Conservation (phyloP, 2,888 invertebrate genomes). For the Lithophane leautieri region DNA sequence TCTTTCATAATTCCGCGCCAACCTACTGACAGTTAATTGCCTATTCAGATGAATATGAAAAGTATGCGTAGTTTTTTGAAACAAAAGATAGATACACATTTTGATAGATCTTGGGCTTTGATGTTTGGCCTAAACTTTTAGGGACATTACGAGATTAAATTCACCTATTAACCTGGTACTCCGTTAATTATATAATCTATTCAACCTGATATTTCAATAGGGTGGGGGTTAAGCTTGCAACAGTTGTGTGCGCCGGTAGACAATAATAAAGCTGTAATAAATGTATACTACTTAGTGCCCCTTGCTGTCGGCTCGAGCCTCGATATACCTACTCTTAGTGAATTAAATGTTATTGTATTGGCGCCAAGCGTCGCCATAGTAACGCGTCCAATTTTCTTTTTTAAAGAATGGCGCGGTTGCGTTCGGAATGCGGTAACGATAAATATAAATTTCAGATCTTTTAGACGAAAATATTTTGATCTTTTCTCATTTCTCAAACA, state of each 20-base stretch:
- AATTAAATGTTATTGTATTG: constrained; percentile 49
- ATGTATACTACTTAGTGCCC: neutral
- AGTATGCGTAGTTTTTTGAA: constrained; percentile 51
- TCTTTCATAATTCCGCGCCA: constrained; percentile 79
- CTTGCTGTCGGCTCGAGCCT: constrained; percentile 1
- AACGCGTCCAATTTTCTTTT: constrained; percentile 59
- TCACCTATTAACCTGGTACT: constrained; percentile 13
- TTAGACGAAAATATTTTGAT: neutral
- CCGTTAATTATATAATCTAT: constrained; percentile 2
- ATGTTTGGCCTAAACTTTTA: neutral
- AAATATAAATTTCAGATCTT: neutral
- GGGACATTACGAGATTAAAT: neutral
- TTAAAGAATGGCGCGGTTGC: constrained; percentile 22
- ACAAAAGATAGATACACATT: constrained; percentile 31
- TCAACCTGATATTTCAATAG: constrained; percentile 4
- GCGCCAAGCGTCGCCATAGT: constrained; percentile 38
- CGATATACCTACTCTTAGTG: constrained; percentile 18
- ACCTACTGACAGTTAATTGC: constrained; percentile 66
- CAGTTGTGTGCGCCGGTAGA: constrained; percentile 14
- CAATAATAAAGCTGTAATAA: neutral
- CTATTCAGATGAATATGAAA: constrained; percentile 62
- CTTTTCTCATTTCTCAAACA: no score
- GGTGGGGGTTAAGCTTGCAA: constrained; percentile 3
- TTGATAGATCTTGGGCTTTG: constrained; percentile 1
- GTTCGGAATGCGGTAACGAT: neutral